A percentile compares a stretch with the other conserved stretches of the same genome.
Conservation (phyloP, 2,888 invertebrate genomes). For the Acanthosepion lycidas region DNA sequence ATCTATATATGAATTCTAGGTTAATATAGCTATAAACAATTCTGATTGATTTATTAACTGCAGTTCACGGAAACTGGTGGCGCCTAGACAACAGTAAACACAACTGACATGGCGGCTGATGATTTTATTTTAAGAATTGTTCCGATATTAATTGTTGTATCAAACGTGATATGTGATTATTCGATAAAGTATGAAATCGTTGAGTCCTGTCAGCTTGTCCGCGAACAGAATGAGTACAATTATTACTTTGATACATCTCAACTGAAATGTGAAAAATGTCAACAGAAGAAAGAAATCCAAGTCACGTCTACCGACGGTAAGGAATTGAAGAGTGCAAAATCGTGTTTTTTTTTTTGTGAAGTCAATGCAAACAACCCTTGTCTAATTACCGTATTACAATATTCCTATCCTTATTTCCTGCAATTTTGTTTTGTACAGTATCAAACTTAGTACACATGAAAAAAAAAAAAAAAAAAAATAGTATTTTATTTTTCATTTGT, state of each 20-base stretch:
- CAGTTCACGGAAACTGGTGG: background rate
- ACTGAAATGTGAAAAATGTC: slow-evolving; percentile 61
- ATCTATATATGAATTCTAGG: background rate
- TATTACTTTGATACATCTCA: slow-evolving; percentile 66
- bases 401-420: no score
- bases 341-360: no score
- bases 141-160: background rate
- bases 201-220: background rate
- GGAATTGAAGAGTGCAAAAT: slow-evolving; percentile 34
- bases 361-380: no score
- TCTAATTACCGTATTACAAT: no score
- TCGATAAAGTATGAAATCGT: background rate
- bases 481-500: no score
- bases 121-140: background rate
- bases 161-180: background rate
- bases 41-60: background rate
- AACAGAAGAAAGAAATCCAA: slow-evolving; percentile 60
- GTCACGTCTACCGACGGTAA: slow-evolving; percentile 65
- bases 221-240: slow-evolving; percentile 52
- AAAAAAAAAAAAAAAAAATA: no score
- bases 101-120: background rate
- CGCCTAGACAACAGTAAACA: slow-evolving; percentile 33
- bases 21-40: background rate
- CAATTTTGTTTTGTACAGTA: no score
- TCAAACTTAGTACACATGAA: no score